Evolutionary conservation across 2,113 vertebrate genomes (phyloP), one percentile per base, ranked within the genome.

Genomic region (Baryphthengus martii): DNA sequence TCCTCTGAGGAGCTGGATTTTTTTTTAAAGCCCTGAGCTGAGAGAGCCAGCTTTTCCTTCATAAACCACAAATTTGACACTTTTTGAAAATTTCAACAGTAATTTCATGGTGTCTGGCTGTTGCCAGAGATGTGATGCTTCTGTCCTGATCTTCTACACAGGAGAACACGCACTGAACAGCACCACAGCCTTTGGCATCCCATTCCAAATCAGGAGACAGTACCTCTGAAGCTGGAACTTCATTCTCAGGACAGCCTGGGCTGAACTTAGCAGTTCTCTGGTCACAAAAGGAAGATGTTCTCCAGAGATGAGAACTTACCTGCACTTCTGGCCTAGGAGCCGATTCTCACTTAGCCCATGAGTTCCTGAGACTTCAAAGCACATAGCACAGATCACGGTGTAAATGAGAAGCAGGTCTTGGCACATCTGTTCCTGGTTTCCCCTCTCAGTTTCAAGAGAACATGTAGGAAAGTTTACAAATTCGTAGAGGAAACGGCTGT

Each of bases 401-500:
- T 49, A 92, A 94, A 83, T 9, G 49, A 67, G 76, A 86, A 72
- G 67, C 85, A 67, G 63, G 39, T 44, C 76, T 61, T 66, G 49
- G 56, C 15, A 7, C 86, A 72, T 82, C 75, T 87, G 73, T 44
- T 95, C 78, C 82, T 91, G 47, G 39, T 89, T 94, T 85, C 63
- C 68, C 75, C 90, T 70, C 58, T 21, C 88, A 77, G 72, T 86
- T 81, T 2, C 19, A 82, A 88, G 59, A 61, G 18, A 71, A 88
- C 0, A 1, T 21, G 52, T 70, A 92, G 29, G 42, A 26, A 91
- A 77, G 65, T 91, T 83, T 72, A 75, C 76, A 71, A 62, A 93
- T 95, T 89, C 87, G 90, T 58, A 94, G 72, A 91, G 81, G 93
- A 97, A 95, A 91, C 47, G 42, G 72, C 58, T 94, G 74, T 45